Base-by-base conservation (phyloP, 1,140 invertebrate genomes). In the Sarcophaga peregrina region DNA sequence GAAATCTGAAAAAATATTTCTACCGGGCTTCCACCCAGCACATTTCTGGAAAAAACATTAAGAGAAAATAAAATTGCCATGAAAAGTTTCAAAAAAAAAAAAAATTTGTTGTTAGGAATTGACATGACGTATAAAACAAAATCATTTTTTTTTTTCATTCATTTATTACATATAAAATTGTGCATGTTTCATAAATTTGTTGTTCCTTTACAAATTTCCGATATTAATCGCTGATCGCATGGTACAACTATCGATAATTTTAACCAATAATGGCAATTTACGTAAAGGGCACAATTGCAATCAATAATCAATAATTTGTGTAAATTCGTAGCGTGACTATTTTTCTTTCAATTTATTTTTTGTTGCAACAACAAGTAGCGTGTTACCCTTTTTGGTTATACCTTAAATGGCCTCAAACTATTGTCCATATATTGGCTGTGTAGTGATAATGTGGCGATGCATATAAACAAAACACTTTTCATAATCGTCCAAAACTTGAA, bases 361-460 rank as follows among this genome's bases (percentile, higher is more conserved):
- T 25, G 17, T 50, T 17, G 47, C 46, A 78, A 50, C 46, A 78
- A 50, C 75, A 78, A 48, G 75, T 78, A 78, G 75, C 75, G 48
- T 72, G 62, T 50, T 78, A 48, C 75, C 75, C 48, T 52, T 78
- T 78, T 20, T 25, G 50, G 5, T 9, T 58, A 58, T n/a, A 58
- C 54, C 54, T 68, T 68, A 20, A 52, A 37, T 25, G 11, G 75
- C 47, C 47, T n/a, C 50, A 78, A 78, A 50, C 17, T 15, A 4
- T 37, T 37, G 25, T 1, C 25, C 4, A n/a, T n/a, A n/a, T 20
- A 52, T 48, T 50, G n/a, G 75, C 25, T 37, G 20, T 52, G 50
- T 78, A 78, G 75, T 78, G 75, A 78, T 78, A 78, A 78, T 78
- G 75, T 78, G 75, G 20, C 75, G 48, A 78, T 78, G 20, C 75